Evolutionary conservation across 2,888 invertebrate genomes (phyloP).

Genomic region (Diabrotica balteata): DNA sequence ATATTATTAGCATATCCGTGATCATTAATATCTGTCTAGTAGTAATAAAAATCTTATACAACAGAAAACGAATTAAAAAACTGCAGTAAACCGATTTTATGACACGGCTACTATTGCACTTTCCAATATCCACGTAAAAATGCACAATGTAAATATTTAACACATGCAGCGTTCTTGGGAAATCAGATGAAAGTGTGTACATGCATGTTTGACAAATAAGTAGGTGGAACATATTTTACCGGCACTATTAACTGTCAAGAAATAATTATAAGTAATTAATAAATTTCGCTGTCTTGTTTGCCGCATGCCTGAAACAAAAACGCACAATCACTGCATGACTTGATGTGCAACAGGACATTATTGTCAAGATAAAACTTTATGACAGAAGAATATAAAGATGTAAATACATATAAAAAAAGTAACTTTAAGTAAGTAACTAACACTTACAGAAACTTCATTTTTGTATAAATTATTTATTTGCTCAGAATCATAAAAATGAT

Average conservation of each 20-base stretch:
- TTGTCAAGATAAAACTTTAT: conserved; percentile 29
- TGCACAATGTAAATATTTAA: conserved; percentile 26
- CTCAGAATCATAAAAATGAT: no score
- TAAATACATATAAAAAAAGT: no score
- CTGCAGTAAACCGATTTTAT: conserved; percentile 9
- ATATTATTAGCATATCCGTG: no score
- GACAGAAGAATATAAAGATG: background rate
- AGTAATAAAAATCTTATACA: no score
- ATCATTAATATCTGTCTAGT: no score
- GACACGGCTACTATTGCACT: conserved; percentile 16
- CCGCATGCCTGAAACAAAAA: conserved; percentile 27
- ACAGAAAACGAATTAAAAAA: conserved; percentile 4
- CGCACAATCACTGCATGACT: conserved; percentile 30
- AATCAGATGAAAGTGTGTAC: conserved; percentile 38
- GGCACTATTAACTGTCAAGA: conserved; percentile 34
- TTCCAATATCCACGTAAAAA: conserved; percentile 23
- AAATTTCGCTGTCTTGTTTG: conserved; percentile 39
- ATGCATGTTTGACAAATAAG: conserved; percentile 39
- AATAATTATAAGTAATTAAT: conserved; percentile 43
- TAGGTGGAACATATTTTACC: conserved; percentile 39
- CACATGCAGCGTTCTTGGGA: conserved; percentile 29
- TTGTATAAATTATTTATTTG: no score
- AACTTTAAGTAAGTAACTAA: no score
- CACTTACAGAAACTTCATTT: no score
- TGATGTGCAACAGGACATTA: conserved; percentile 33